Evolutionary conservation across 2,797 vertebrate species (phyloP).

Genomic region (Setipinna tenuifilis): DNA sequence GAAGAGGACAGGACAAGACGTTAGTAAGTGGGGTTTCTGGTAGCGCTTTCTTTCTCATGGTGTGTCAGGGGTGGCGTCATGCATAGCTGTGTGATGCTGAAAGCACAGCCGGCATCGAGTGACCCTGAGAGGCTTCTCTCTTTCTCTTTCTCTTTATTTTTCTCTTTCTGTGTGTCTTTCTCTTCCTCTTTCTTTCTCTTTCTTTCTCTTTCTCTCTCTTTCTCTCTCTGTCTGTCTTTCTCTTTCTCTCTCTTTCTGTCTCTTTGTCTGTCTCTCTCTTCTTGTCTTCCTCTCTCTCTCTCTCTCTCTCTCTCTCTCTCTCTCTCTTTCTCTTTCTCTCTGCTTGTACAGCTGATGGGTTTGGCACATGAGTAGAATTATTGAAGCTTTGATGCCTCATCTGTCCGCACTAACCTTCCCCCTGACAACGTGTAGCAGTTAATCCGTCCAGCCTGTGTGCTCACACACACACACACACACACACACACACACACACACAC

Average conservation of each 20-base stretch:
- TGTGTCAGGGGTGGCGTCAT: not conserved
- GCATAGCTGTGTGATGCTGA: not conserved
- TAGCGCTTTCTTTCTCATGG: not conserved
- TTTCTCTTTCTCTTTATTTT: not conserved
- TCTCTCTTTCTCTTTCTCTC: conserved; percentile 5
- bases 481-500: not conserved
- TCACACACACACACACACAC: not conserved
- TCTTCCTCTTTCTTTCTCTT: not conserved
- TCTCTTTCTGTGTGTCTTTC: not conserved
- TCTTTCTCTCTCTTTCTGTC: too few species aligned
- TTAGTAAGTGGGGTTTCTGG: not conserved
- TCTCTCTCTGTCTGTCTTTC: too few species aligned
- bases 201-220: not conserved
- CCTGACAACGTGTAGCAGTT: conserved; percentile 72
- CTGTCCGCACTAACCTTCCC: conserved; percentile 65
- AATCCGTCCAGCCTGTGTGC: conserved; percentile 64
- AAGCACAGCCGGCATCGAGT: conserved; percentile 60
- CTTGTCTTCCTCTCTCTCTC: not conserved
- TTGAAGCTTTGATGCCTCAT: conserved; percentile 73
- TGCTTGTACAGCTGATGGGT: conserved; percentile 77
- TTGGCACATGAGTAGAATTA: conserved; percentile 68
- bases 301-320: not conserved
- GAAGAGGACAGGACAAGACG: not conserved
- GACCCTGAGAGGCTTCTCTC: conserved; percentile 65
- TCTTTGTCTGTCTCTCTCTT: not conserved